A percentile compares a stretch with the other conserved stretches of the same genome.
phyloP scores from a whole-genome alignment of 2,113 vertebrate species.

The Bubo blakistoni region DNA sequence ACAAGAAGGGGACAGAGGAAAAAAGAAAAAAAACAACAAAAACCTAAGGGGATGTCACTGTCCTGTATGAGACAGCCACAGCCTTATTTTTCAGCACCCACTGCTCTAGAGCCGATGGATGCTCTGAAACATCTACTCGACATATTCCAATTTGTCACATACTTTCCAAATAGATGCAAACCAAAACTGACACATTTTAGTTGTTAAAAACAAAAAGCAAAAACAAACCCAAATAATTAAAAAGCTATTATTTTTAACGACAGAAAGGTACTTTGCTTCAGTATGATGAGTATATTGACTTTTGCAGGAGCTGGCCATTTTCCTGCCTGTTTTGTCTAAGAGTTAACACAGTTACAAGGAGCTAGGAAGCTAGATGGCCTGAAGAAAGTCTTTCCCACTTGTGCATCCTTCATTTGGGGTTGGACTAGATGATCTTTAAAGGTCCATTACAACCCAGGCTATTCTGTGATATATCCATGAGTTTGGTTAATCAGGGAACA shows the following conservation, averaged over 20 bases:
- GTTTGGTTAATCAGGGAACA: neutral
- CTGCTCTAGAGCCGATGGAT: neutral
- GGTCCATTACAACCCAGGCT: neutral
- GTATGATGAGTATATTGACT: neutral
- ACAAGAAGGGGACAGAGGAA: neutral
- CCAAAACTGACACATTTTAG: neutral
- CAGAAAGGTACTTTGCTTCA: neutral
- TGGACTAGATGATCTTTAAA: neutral
- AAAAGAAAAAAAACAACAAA: neutral
- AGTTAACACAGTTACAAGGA: neutral
- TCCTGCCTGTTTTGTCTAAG: neutral
- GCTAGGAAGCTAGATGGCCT: neutral
- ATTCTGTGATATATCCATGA: neutral
- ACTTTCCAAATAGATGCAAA: neutral
- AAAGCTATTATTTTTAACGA: neutral
- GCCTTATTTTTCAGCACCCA: neutral
- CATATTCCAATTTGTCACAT: neutral
- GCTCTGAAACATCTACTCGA: neutral
- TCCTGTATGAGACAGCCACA: neutral
- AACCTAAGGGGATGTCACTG: neutral
- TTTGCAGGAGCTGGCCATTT: neutral
- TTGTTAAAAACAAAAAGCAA: neutral
- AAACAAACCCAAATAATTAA: neutral
- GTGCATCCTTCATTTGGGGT: neutral
- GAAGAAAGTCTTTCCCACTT: neutral